Conservation (phyloP, 2,797 vertebrate genomes). For the Galaxias olidus region DNA sequence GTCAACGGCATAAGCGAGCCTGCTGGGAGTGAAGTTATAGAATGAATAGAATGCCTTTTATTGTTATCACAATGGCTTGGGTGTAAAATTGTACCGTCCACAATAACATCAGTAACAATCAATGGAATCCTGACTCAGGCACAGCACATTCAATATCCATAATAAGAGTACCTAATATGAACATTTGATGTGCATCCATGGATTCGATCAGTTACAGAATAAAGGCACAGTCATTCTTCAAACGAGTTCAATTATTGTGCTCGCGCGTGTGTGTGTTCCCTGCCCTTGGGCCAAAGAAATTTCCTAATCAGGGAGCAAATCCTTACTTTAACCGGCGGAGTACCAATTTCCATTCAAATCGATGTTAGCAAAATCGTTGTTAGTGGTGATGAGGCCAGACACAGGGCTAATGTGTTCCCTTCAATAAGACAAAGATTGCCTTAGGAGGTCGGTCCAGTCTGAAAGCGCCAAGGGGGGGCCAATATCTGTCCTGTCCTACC, state of each 20-base stretch:
- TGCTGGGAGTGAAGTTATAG: too few species aligned
- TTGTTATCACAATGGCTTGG: too few species aligned
- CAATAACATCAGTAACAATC: neutral
- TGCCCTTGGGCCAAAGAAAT: neutral
- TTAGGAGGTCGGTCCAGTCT: conserved; percentile 12
- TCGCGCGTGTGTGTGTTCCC: too few species aligned
- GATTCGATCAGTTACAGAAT: neutral
- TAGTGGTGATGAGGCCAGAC: conserved; percentile 41
- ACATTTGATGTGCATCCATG: neutral
- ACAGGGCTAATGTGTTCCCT: conserved; percentile 25
- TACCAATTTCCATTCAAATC: conserved; percentile 29
- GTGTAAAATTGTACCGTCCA: too few species aligned
- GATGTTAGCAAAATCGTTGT: conserved; percentile 52
- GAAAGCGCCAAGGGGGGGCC: conserved; percentile 36
- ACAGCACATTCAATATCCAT: neutral
- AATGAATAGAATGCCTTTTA: too few species aligned
- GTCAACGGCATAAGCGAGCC: too few species aligned
- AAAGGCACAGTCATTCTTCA: neutral
- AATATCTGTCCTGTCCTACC: conserved; percentile 39
- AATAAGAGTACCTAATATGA: neutral
- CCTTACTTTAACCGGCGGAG: conserved; percentile 6
- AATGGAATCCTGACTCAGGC: neutral
- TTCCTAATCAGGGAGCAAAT: conserved; percentile 32
- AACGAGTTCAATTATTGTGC: too few species aligned
- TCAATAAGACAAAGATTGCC: conserved; percentile 42